Evolutionary conservation across 2,113 vertebrate species (phyloP), one percentile per base, ranked within the genome.

Genomic region (Ctenomys sociabilis): DNA sequence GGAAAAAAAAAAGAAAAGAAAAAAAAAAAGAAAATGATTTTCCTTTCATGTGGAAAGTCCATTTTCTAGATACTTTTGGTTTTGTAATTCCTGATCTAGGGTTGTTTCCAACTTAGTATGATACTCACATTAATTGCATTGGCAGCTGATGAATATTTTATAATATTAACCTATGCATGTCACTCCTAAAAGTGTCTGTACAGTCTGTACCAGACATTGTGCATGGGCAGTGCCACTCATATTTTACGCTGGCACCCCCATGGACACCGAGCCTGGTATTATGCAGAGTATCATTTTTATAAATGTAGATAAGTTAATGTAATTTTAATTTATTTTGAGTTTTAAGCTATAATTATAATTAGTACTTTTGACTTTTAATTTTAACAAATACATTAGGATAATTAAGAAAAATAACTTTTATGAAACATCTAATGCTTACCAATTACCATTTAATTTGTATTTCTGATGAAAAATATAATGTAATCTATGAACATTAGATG

Each of bases 351-450:
- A 73, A 89, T 93, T 88, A 64, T 30, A 78, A 90, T 78, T 68
- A 68, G 78, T 61, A 90, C 37, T 93, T 85, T 92, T 70, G 40
- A 59, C 21, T 66, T 54, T 57, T 54, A 85, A 49, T 87, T 91
- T 80, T 92, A 90, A 84, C 7, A 72, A 89, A 75, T 87, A 70
- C 21, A 81, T 90, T 57, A 87, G 3, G 40, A 73, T 94, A 96
- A 96, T 72, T 96, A 85, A 91, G 85, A 92, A 91, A 96, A 91
- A 45, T 81, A 93, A 54, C 59, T 72, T 93, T 81, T 93, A 22
- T 77, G 59, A 93, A 77, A 78, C 2, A 90, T 4, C 72, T 78
- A 43, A 90, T 95, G 30, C 88, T 64, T 84, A 64, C 37, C 70
- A 81, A 59, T 85, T 90, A 85, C 66, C 32, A 57, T 81, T 88